Conservation (phyloP, 2,797 vertebrate species). For the Anguilla marmorata region DNA sequence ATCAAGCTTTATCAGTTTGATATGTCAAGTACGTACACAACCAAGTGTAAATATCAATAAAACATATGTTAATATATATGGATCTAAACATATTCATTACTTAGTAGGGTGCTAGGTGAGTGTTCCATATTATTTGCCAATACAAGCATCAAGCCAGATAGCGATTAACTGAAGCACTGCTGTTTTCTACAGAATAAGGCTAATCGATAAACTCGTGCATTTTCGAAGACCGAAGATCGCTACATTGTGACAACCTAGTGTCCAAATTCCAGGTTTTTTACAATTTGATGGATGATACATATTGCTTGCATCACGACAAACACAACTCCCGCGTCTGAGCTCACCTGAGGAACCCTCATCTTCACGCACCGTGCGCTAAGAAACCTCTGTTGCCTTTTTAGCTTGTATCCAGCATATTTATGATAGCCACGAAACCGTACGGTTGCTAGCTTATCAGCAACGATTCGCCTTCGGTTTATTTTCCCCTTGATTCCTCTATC, state of each 20-base stretch:
- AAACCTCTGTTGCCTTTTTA: background rate
- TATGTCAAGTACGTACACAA: background rate
- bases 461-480: background rate
- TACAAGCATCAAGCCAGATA: background rate
- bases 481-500: background rate
- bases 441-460: background rate
- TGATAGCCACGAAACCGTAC: background rate
- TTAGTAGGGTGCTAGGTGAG: background rate
- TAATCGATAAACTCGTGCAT: background rate
- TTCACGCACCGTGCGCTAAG: background rate
- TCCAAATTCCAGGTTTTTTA: background rate
- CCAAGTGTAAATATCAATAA: background rate
- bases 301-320: constrained; percentile 15
- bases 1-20: background rate
- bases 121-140: background rate
- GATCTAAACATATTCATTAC: background rate
- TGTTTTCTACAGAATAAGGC: background rate
- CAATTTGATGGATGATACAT: background rate
- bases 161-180: background rate
- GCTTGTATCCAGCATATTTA: background rate
- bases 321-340: constrained; percentile 3
- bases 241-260: background rate
- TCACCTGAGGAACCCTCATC: constrained; percentile 19
- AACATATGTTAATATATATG: background rate
- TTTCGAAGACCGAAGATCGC: background rate